These are phyloP conservation scores for Parnassius glacialis DNA, from an alignment of 2,888 invertebrate genomes.

Conservation along the genomic window DNA sequence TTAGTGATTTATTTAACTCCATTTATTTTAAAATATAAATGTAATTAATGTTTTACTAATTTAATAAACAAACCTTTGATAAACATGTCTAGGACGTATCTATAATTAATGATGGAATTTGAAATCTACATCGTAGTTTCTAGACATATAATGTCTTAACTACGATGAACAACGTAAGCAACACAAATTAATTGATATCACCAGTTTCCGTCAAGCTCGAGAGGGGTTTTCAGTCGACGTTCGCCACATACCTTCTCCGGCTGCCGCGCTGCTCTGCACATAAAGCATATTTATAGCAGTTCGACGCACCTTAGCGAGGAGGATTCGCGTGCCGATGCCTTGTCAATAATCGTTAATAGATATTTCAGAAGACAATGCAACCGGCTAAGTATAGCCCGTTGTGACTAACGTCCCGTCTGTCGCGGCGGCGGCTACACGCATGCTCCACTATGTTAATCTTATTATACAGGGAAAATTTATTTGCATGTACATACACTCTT, in stretches of 20 bases:
- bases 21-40: no score
- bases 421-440: slow-evolving; percentile 53
- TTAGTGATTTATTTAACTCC: no score
- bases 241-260: slow-evolving; percentile 53
- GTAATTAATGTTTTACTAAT: no score
- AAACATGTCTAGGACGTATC: no score
- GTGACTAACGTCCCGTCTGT: slow-evolving; percentile 74
- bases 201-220: neutral
- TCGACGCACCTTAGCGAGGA: slow-evolving; percentile 75
- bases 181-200: neutral
- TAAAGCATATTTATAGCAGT: slow-evolving; percentile 78
- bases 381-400: slow-evolving; percentile 72
- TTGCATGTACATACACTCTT: slow-evolving; percentile 65
- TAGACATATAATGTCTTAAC: slow-evolving; percentile 4
- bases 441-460: slow-evolving; percentile 72
- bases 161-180: no score
- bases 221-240: slow-evolving; percentile 27
- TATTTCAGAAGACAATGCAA: slow-evolving; percentile 81
- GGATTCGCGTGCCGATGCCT: slow-evolving; percentile 79
- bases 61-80: no score
- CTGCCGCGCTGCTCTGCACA: slow-evolving; percentile 62
- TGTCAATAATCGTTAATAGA: slow-evolving; percentile 81
- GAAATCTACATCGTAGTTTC: neutral
- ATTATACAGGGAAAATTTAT: slow-evolving; percentile 74
- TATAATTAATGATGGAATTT: no score